Conservation (phyloP, 1,140 invertebrate genomes). For the Augochlora pura region DNA sequence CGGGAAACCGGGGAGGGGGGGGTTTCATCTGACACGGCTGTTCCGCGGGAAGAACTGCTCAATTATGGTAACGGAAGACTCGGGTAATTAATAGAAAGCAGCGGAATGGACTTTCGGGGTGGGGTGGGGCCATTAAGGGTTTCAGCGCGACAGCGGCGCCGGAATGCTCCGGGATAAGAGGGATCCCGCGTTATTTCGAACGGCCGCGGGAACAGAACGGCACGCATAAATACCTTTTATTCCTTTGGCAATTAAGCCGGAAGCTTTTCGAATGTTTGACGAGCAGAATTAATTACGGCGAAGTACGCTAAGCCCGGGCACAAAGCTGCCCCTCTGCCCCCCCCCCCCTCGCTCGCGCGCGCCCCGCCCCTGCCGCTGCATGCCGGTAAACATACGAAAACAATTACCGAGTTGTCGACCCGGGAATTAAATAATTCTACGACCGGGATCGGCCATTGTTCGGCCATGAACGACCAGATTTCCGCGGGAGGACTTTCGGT, state of each 20-base stretch:
- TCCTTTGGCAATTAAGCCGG: conserved; percentile 5
- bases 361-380: neutral
- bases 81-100: neutral
- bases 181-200: neutral
- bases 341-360: neutral
- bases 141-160: neutral
- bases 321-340: neutral
- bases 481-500: neutral
- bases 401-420: conserved; percentile 15
- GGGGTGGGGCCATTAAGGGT: no score
- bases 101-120: neutral
- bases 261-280: conserved; percentile 18
- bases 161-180: neutral
- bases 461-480: neutral
- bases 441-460: neutral
- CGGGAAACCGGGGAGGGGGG: no score
- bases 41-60: no score
- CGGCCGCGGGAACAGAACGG: neutral
- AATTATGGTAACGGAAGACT: neutral
- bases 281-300: conserved; percentile 9
- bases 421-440: neutral
- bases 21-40: no score
- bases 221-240: conserved; percentile 1
- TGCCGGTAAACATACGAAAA: conserved; percentile 7
- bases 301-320: neutral